Evolutionary conservation across 2,797 vertebrate species (phyloP).

Genomic region (Cryptoblepharus egeriae): DNA sequence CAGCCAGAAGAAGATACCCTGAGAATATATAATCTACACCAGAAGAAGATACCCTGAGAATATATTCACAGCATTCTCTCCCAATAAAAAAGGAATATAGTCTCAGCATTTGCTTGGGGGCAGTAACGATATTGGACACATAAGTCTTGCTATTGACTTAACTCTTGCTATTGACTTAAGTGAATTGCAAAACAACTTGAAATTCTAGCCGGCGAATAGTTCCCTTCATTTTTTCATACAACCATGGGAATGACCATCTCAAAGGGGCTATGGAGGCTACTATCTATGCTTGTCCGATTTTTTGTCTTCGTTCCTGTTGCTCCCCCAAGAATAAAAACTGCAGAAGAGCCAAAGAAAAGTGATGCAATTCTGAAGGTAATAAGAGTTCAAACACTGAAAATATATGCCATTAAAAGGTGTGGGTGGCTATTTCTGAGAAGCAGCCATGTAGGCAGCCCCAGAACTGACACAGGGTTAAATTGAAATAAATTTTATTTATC

Average conservation of each 20-base stretch:
- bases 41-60: neutral
- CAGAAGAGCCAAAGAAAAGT: too few species aligned
- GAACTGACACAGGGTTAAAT: too few species aligned
- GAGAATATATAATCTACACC: neutral
- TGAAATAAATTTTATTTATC: too few species aligned
- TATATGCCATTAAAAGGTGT: too few species aligned
- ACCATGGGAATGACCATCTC: neutral
- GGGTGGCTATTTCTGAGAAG: too few species aligned
- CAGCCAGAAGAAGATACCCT: neutral
- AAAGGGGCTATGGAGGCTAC: neutral
- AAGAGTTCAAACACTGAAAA: too few species aligned
- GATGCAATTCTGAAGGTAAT: too few species aligned
- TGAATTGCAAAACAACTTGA: neutral
- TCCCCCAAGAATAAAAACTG: neutral
- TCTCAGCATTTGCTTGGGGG: neutral
- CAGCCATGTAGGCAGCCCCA: too few species aligned
- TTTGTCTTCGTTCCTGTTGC: neutral
- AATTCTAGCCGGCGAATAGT: neutral
- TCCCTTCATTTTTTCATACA: neutral
- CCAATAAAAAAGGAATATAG: neutral
- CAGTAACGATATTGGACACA: neutral
- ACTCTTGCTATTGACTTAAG: neutral
- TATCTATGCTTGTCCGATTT: neutral
- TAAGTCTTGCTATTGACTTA: constrained; percentile 12
- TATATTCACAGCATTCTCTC: neutral